Conservation (phyloP, 2,797 vertebrate genomes). For the Decapterus maruadsi region DNA sequence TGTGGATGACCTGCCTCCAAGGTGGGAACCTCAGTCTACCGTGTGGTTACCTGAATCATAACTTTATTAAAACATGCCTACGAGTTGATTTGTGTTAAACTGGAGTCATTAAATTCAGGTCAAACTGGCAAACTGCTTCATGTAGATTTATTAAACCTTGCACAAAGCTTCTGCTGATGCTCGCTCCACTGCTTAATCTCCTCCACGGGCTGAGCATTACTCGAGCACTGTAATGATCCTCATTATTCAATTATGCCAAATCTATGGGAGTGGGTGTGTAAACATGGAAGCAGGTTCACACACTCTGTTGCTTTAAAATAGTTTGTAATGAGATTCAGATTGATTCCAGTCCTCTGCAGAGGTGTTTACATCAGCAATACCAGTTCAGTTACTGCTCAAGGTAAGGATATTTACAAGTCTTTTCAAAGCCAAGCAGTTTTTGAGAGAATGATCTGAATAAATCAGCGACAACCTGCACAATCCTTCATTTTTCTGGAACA, state of each 20-base stretch:
- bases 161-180: conserved; percentile 54
- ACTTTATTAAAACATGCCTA: not conserved
- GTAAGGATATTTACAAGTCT: conserved; percentile 13
- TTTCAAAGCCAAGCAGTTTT: conserved; percentile 24
- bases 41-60: not conserved
- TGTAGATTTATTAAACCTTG: conserved; percentile 41
- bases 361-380: conserved; percentile 57
- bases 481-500: not conserved
- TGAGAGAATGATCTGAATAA: conserved; percentile 16
- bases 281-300: conserved; percentile 22
- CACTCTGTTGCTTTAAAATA: conserved; percentile 49
- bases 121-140: conserved; percentile 5
- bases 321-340: conserved; percentile 72
- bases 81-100: conserved; percentile 5
- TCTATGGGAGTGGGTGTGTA: conserved; percentile 28
- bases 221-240: conserved; percentile 56
- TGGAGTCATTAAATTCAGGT: conserved; percentile 12
- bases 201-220: conserved; percentile 55
- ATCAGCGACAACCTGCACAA: conserved; percentile 22
- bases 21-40: not conserved
- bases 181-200: conserved; percentile 40
- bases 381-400: conserved; percentile 31
- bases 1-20: not conserved
- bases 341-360: conserved; percentile 59
- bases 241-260: conserved; percentile 76